phyloP scores from a whole-genome alignment of 2,888 invertebrate species.

The Euzophera pinguis region DNA sequence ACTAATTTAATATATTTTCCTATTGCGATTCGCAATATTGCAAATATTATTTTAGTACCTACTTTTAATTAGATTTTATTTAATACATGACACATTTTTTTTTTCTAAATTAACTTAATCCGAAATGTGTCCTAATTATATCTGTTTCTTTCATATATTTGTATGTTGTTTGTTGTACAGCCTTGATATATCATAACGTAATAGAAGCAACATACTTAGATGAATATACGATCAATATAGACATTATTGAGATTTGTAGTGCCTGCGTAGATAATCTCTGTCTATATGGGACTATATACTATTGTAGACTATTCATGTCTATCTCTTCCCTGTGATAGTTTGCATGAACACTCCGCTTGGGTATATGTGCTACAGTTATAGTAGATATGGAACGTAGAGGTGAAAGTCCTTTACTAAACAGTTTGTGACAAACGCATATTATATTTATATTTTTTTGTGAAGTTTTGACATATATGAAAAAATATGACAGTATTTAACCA shows the following conservation, averaged over 20 bases:
- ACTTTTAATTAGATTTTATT: not conserved
- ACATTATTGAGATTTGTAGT: constrained; percentile 10
- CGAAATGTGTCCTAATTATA: not conserved
- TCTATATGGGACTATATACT: constrained; percentile 22
- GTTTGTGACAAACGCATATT: not conserved
- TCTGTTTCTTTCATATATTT: not conserved
- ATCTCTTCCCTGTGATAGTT: constrained; percentile 35
- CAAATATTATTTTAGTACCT: not conserved
- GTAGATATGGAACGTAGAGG: constrained; percentile 28
- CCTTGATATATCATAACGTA: not conserved
- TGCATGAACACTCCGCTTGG: constrained; percentile 59
- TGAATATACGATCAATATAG: too few species aligned
- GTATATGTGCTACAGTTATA: constrained; percentile 42
- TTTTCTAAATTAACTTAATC: not conserved
- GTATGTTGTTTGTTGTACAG: not conserved
- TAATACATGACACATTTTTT: not conserved
- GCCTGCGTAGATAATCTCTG: constrained; percentile 39
- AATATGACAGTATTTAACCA: not conserved
- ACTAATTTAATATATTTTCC: too few species aligned
- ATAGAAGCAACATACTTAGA: not conserved
- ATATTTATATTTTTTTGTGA: not conserved
- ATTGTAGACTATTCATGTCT: constrained; percentile 34
- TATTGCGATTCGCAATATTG: too few species aligned
- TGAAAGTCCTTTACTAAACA: constrained; percentile 7
- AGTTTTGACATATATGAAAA: not conserved